Percentiles rank a stretch among this genome's conserved stretches.
These are phyloP conservation scores for Gastrophryne carolinensis DNA, from an alignment of 2,797 vertebrate species.

Conservation along the genomic window DNA sequence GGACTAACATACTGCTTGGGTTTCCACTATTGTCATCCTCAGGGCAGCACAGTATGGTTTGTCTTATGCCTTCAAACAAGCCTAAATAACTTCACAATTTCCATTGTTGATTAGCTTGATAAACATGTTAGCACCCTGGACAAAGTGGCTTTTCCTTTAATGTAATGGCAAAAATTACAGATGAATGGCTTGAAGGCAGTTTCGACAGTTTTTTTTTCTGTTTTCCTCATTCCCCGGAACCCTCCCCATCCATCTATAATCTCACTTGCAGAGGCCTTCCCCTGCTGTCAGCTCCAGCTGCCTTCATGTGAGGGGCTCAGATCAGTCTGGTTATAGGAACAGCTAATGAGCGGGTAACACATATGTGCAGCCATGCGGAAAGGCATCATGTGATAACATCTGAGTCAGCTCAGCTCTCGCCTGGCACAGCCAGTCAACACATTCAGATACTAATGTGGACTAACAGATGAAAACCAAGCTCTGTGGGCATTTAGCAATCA, in stretches of 20 bases:
- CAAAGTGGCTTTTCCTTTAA: too few species aligned
- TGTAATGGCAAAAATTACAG: too few species aligned
- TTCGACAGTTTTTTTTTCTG: neutral
- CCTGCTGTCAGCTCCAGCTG: slow-evolving; percentile 61
- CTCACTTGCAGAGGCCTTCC: slow-evolving; percentile 63
- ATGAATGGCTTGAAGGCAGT: neutral
- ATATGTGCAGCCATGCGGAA: slow-evolving; percentile 65
- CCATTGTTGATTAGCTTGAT: neutral
- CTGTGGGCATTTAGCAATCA: slow-evolving; percentile 39
- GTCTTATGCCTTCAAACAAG: too few species aligned
- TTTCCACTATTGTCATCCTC: too few species aligned
- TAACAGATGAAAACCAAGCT: slow-evolving; percentile 44
- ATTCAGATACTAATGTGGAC: slow-evolving; percentile 24
- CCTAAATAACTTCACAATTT: too few species aligned
- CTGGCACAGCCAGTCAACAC: slow-evolving; percentile 42
- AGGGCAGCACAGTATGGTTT: too few species aligned
- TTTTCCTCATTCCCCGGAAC: slow-evolving; percentile 30
- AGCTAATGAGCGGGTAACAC: slow-evolving; percentile 66
- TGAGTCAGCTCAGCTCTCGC: slow-evolving; percentile 55
- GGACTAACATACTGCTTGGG: too few species aligned
- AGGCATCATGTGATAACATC: slow-evolving; percentile 54
- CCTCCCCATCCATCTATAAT: slow-evolving; percentile 58
- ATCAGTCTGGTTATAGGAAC: slow-evolving; percentile 58
- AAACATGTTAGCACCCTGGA: neutral
- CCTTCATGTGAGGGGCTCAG: slow-evolving; percentile 59